These are phyloP conservation scores for Sphenodon punctatus DNA, from an alignment of 2,797 vertebrate genomes.

Conservation along the genomic window DNA sequence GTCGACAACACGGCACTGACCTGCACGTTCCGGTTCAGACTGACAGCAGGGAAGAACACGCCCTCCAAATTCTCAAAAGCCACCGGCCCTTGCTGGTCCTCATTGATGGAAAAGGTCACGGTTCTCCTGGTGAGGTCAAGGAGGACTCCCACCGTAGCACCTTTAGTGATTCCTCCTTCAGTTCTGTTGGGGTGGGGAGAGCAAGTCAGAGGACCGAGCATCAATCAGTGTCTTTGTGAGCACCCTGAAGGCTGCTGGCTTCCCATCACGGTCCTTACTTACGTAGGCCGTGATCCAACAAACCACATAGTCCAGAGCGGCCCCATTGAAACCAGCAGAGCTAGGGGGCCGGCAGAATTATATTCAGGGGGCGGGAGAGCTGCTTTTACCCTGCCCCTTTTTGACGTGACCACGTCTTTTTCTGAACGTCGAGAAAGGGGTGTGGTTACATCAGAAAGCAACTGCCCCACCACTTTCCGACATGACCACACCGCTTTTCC, in stretches of 20 bases:
- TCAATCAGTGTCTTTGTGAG: accelerated
- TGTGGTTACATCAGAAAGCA: no score
- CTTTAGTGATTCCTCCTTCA: conserved; percentile 94
- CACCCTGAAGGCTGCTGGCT: no score
- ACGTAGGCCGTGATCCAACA: background rate
- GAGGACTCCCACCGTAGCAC: conserved; percentile 90
- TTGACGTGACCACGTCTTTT: no score
- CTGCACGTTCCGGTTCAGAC: conserved; percentile 98
- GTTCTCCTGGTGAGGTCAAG: conserved; percentile 91
- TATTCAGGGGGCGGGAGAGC: no score
- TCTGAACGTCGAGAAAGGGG: no score
- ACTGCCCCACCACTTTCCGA: no score
- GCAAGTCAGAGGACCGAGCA: background rate
- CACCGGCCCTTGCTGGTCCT: conserved; percentile 96
- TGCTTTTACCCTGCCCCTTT: no score
- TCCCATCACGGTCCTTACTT: background rate
- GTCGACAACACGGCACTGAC: conserved; percentile 70
- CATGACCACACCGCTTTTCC: no score
- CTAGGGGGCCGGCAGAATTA: no score
- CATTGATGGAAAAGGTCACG: conserved; percentile 94
- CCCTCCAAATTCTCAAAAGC: conserved; percentile 95
- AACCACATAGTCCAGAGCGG: no score
- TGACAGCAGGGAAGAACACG: conserved; percentile 92
- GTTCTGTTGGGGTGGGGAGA: conserved; percentile 78
- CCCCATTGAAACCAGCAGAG: no score